Conservation (phyloP, 2,113 vertebrate genomes). For the Paramormyrops kingsleyae region DNA sequence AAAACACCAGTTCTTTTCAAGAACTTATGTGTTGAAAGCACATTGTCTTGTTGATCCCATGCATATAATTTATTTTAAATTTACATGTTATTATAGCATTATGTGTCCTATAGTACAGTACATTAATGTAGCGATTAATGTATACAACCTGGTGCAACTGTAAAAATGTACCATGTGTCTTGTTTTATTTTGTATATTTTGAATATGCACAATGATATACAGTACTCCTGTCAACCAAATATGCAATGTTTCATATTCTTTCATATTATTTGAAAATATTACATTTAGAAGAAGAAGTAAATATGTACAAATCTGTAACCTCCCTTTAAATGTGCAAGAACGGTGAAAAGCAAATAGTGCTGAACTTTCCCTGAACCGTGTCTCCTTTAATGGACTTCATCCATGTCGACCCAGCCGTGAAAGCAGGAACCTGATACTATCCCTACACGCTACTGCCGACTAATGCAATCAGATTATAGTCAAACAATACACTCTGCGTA, state of each 20-base stretch:
- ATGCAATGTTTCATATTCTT: neutral
- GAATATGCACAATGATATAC: neutral
- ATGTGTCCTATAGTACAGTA: neutral
- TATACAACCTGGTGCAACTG: neutral
- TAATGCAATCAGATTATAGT: slow-evolving; percentile 93
- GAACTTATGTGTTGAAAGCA: neutral
- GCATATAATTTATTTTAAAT: neutral
- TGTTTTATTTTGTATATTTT: neutral
- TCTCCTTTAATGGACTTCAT: slow-evolving; percentile 88
- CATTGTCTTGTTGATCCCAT: neutral
- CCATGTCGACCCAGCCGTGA: slow-evolving; percentile 86
- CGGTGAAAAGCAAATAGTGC: slow-evolving; percentile 90
- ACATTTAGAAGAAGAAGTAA: slow-evolving; percentile 53
- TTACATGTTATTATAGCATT: neutral
- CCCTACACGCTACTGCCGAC: slow-evolving; percentile 80
- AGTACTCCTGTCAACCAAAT: neutral
- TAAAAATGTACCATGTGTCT: neutral
- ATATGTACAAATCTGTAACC: slow-evolving; percentile 79
- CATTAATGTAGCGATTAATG: neutral
- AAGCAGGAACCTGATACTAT: slow-evolving; percentile 88
- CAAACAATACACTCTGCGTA: slow-evolving; percentile 76
- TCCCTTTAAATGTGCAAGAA: slow-evolving; percentile 77
- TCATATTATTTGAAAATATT: too few species aligned
- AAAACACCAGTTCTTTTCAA: neutral
- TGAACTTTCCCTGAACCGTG: slow-evolving; percentile 99